Evolutionary conservation across 2,888 invertebrate species (phyloP), one percentile per base, ranked within the genome.

Genomic region (Dinocampus coccinellae): DNA sequence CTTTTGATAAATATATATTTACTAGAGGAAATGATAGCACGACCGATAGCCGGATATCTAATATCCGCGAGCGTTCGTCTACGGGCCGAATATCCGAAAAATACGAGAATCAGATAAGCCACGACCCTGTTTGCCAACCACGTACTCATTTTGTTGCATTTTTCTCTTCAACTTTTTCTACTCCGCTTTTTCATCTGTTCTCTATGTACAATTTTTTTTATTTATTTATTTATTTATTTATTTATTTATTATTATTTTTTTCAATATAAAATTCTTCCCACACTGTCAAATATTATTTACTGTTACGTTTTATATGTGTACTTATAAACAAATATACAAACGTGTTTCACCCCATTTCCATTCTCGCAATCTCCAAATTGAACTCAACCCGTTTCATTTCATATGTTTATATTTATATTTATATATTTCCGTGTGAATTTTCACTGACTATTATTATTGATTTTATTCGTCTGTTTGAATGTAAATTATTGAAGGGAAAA

Each of bases 41-140:
- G 68, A 69, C 76, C 78, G 81, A 83, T 83, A 79, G 78, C 77
- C 81, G 79, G 79, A 81, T 82, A 80, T 82, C 80, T 81, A 82
- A 82, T 81, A 82, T 79, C 79, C 79, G 76, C 79, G 70, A 72
- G 78, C 79, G 16, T 16, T 80, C 76, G 79, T 74, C 68, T 73
- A 24, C 53, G 66, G 75, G 72, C 55, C 73, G 78, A 76, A 76
- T 72, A 70, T 47, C 62, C 72, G 76, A 80, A 80, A 82, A 79
- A 81, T 81, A 81, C 76, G 82, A 79, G 72, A 60, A 80, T 81
- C 79, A 73, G 83, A 83, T 83, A 83, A 82, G 75, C 78, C 66
- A 39, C 22, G 67, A 55, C 69, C 68, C 73, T 70, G 72, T 77
- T 76, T 77, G 71, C 77, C 70, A 66, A 61, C 70, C 75, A 75